These are phyloP conservation scores for Scomber colias DNA, from an alignment of 2,113 vertebrate genomes.

Conservation along the genomic window DNA sequence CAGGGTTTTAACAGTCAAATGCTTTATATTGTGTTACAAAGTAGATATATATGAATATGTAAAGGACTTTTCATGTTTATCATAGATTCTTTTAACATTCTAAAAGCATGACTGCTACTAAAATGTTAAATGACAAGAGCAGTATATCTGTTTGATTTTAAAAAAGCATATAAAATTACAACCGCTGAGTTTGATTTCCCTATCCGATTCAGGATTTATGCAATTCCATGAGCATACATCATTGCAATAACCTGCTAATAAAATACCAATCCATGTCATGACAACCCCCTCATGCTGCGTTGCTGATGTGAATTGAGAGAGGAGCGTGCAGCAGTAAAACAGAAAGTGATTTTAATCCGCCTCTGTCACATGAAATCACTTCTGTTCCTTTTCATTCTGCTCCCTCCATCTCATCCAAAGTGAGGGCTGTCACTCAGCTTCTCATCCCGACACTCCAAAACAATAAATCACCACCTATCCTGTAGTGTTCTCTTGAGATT, in stretches of 20 bases:
- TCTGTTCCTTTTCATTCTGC: conserved; percentile 26
- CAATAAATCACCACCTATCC: conserved; percentile 16
- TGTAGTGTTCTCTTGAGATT: not conserved
- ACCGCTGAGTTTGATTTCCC: not conserved
- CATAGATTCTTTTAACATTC: not conserved
- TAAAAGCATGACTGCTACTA: not conserved
- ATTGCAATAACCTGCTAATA: conserved; percentile 11
- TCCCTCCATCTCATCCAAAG: conserved; percentile 40
- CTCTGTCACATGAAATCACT: conserved; percentile 67
- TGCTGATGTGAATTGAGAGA: conserved; percentile 31
- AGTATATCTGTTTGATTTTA: not conserved
- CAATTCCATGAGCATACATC: conserved; percentile 1
- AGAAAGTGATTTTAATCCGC: not conserved
- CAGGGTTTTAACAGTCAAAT: not conserved
- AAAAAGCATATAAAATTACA: not conserved
- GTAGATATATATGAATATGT: too few species aligned
- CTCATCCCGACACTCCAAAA: conserved; percentile 20
- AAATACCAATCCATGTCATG: conserved; percentile 36
- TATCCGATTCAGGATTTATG: not conserved
- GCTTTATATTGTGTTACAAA: too few species aligned
- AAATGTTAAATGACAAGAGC: not conserved
- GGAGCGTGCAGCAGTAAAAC: not conserved
- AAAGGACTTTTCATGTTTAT: not conserved
- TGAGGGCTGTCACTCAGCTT: conserved; percentile 56
- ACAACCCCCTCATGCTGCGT: not conserved